Percentiles rank a stretch among this genome's conserved stretches.
These are phyloP conservation scores for Helogale parvula DNA, from an alignment of 2,113 vertebrate species.

Conservation along the genomic window DNA sequence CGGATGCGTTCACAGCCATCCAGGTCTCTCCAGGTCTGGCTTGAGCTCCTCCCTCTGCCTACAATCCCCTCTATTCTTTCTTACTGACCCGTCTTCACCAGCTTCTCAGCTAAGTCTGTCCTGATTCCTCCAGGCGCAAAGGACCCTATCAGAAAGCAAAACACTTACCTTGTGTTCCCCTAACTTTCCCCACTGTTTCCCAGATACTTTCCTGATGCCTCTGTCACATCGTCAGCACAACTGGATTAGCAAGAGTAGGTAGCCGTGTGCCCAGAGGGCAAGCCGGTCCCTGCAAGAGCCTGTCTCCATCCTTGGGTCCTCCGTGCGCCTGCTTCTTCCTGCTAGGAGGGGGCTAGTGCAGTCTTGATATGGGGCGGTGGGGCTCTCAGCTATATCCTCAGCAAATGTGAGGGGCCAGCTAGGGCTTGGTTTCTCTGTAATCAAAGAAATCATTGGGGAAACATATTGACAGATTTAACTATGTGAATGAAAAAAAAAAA, in stretches of 20 bases:
- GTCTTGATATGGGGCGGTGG: no score
- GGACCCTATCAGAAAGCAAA: neutral
- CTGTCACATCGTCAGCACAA: neutral
- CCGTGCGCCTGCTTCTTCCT: neutral
- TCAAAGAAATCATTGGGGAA: neutral
- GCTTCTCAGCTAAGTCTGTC: neutral
- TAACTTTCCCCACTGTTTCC: neutral
- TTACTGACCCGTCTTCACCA: neutral
- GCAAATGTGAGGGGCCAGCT: neutral
- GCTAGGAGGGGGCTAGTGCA: neutral
- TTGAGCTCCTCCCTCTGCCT: neutral
- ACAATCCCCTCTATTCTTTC: neutral
- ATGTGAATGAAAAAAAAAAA: neutral
- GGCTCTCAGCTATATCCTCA: neutral
- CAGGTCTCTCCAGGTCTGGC: neutral
- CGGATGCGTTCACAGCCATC: neutral
- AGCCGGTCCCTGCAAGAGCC: neutral
- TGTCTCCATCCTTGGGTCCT: neutral
- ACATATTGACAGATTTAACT: neutral
- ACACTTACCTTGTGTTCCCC: neutral
- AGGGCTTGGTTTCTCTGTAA: neutral
- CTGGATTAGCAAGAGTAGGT: neutral
- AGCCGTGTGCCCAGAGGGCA: neutral
- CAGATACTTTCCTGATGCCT: neutral
- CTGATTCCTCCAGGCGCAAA: neutral